Percentiles rank a stretch among this genome's conserved stretches.
These are phyloP conservation scores for Platerodrilus igneus DNA, from an alignment of 2,888 invertebrate genomes.

Conservation along the genomic window DNA sequence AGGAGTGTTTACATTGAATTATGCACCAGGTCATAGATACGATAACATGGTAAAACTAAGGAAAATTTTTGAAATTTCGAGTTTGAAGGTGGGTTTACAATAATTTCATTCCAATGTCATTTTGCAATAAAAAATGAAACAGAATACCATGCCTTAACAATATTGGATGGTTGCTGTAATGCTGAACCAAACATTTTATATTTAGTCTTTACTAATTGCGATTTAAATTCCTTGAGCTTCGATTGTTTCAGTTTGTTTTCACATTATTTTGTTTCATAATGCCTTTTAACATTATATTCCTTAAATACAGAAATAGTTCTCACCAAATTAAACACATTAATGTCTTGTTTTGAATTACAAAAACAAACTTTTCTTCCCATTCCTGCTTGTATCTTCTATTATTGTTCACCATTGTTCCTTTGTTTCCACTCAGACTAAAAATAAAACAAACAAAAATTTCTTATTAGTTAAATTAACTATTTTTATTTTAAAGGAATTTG, in stretches of 20 bases:
- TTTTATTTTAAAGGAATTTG: no score
- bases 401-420: constrained; percentile 14
- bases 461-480: no score
- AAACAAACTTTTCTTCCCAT: constrained; percentile 15
- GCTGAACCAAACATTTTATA: constrained; percentile 21
- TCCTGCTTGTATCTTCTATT: constrained; percentile 17
- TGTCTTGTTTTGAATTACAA: constrained; percentile 10
- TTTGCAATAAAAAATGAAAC: no score
- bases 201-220: constrained; percentile 21
- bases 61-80: no score
- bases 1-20: no score
- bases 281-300: constrained; percentile 24
- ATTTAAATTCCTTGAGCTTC: constrained; percentile 16
- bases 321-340: constrained; percentile 21
- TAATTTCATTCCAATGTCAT: no score
- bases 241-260: constrained; percentile 15
- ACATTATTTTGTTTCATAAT: constrained; percentile 27
- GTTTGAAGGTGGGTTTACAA: no score
- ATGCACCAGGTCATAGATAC: no score
- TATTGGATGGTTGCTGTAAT: constrained; percentile 23
- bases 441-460: no score
- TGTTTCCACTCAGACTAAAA: constrained; percentile 8
- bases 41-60: no score
- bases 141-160: no score
- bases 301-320: constrained; percentile 24